Conservation (phyloP, 2,113 vertebrate genomes). For the Pelobates fuscus region DNA sequence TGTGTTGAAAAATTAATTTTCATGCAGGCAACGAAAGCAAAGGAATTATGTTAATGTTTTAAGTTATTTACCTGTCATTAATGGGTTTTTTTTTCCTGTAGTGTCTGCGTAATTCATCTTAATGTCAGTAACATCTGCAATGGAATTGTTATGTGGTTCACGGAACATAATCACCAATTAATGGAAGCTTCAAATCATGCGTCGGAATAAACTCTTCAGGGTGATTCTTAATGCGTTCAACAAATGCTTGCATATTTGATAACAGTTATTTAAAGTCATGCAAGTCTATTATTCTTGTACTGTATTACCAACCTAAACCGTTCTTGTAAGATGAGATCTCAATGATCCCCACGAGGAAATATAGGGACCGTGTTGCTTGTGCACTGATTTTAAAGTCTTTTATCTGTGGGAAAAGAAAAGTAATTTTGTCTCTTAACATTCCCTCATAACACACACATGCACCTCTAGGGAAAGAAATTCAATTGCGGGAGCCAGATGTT, state of each 20-base stretch:
- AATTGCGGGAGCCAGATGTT: conserved; percentile 45
- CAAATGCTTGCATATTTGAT: conserved; percentile 56
- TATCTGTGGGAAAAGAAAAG: conserved; percentile 35
- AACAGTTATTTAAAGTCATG: conserved; percentile 33
- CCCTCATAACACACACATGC: conserved; percentile 47
- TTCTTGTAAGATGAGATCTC: conserved; percentile 49
- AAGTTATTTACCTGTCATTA: conserved; percentile 67
- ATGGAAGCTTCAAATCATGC: conserved; percentile 54
- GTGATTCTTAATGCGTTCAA: conserved; percentile 56
- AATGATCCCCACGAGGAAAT: conserved; percentile 50
- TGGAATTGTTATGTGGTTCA: conserved; percentile 62
- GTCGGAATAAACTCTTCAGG: conserved; percentile 41
- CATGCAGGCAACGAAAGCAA: conserved; percentile 49
- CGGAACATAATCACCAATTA: conserved; percentile 65
- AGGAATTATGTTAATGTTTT: conserved; percentile 57
- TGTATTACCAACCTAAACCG: conserved; percentile 32
- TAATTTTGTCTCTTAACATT: conserved; percentile 47
- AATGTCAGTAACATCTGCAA: conserved; percentile 67
- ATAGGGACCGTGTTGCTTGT: conserved; percentile 24
- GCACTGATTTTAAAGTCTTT: conserved; percentile 46
- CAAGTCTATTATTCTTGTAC: conserved; percentile 33
- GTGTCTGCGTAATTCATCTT: conserved; percentile 60
- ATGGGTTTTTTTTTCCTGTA: conserved; percentile 55
- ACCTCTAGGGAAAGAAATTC: conserved; percentile 51
- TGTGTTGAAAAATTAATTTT: neutral